phyloP scores from a whole-genome alignment of 2,888 invertebrate species.

The Oxyteleia sp. region DNA sequence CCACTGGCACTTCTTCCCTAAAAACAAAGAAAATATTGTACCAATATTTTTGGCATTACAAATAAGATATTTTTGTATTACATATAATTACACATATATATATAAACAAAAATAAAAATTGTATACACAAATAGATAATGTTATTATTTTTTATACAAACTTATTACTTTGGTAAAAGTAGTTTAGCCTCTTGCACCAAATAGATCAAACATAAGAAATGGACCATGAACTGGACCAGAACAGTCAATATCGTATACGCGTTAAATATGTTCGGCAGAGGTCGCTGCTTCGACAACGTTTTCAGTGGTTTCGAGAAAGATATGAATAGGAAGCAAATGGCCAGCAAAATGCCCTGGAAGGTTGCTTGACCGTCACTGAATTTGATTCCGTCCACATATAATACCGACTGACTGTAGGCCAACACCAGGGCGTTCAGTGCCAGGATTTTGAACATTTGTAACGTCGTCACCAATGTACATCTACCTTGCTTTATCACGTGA shows the following conservation, averaged over 20 bases:
- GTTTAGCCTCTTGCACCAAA: constrained; percentile 94
- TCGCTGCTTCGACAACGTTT: constrained; percentile 96
- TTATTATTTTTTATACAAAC: too few species aligned
- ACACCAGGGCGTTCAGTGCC: constrained; percentile 98
- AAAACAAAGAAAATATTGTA: too few species aligned
- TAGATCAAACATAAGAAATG: constrained; percentile 97
- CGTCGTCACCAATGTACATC: constrained; percentile 99
- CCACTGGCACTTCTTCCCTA: too few species aligned
- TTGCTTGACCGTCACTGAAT: constrained; percentile 99
- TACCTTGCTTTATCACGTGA: constrained; percentile 99
- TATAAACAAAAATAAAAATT: too few species aligned
- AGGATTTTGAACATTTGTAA: constrained; percentile 99
- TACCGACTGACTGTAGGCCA: constrained; percentile 98
- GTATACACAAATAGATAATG: too few species aligned
- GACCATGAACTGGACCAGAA: constrained; percentile 97
- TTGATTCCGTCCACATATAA: constrained; percentile 99
- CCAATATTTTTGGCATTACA: too few species aligned
- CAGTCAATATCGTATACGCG: constrained; percentile 98
- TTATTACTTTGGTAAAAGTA: constrained; percentile 91
- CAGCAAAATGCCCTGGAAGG: constrained; percentile 97
- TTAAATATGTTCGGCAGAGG: constrained; percentile 99
- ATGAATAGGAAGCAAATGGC: constrained; percentile 99
- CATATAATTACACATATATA: too few species aligned
- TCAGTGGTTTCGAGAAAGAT: constrained; percentile 98
- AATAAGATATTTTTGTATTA: too few species aligned